These are phyloP conservation scores for Agrochola lota DNA, from an alignment of 2,888 invertebrate species.

Conservation along the genomic window DNA sequence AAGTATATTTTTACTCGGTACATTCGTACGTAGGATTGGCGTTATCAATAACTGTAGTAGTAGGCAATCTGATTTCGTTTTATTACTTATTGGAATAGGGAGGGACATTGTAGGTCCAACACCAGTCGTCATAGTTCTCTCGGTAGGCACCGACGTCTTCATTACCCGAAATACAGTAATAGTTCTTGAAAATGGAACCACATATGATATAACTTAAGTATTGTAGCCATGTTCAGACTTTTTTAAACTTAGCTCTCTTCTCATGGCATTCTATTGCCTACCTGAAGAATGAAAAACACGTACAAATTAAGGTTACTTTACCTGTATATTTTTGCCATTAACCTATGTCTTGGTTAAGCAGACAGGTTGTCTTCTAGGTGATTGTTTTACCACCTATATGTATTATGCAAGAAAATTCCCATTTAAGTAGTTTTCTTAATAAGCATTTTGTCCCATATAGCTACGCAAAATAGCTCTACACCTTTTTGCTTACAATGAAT, in stretches of 20 bases:
- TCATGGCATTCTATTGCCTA: not conserved
- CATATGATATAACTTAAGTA: not conserved
- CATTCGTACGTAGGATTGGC: constrained; percentile 10
- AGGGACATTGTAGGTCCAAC: not conserved
- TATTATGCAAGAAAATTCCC: constrained; percentile 44
- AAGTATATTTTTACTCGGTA: constrained; percentile 11
- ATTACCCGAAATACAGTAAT: not conserved
- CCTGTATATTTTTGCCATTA: constrained; percentile 2
- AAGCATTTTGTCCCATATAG: constrained; percentile 50
- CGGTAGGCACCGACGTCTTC: too few species aligned
- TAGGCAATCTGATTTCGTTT: not conserved
- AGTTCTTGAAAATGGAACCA: not conserved
- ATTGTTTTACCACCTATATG: constrained; percentile 29
- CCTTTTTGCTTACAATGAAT: constrained; percentile 57
- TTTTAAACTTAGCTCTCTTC: not conserved
- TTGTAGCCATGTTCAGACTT: not conserved
- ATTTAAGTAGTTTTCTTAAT: constrained; percentile 37
- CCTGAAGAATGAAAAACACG: not conserved
- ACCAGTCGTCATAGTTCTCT: not conserved
- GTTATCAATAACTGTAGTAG: constrained; percentile 17
- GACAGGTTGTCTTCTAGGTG: constrained; percentile 3
- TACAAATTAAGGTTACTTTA: not conserved
- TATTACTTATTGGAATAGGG: not conserved
- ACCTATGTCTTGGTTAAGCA: constrained; percentile 1
- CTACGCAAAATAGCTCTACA: constrained; percentile 51